Conservation (phyloP, 2,113 vertebrate species). For the Erythrolamprus reginae region DNA sequence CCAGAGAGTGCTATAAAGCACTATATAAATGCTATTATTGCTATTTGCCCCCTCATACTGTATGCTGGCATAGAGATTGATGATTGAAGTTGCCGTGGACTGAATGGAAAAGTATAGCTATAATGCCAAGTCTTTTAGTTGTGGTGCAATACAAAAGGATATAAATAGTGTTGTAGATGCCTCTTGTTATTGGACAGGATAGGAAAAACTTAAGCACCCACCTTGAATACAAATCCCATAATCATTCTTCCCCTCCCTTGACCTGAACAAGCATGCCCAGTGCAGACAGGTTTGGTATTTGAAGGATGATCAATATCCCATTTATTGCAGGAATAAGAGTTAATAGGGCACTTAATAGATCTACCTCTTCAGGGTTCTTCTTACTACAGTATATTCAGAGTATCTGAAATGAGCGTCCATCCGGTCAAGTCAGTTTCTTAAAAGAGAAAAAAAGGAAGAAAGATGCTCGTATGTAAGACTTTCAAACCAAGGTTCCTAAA, state of each 20-base stretch:
- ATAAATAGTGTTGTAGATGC: not conserved
- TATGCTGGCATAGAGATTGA: not conserved
- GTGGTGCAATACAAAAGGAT: not conserved
- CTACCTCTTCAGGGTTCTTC: not conserved
- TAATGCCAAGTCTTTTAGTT: not conserved
- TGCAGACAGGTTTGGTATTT: not conserved
- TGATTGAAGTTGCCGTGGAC: not conserved
- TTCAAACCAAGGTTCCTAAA: not conserved
- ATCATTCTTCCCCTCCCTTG: not conserved
- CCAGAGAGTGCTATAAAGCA: not conserved
- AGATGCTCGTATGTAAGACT: not conserved
- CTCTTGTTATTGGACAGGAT: not conserved
- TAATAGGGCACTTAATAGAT: not conserved
- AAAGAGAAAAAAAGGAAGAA: not conserved
- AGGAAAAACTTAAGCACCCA: not conserved
- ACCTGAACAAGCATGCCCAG: not conserved
- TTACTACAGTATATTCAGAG: not conserved
- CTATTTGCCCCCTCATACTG: not conserved
- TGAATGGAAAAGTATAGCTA: not conserved
- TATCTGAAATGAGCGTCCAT: not conserved
- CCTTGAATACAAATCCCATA: not conserved
- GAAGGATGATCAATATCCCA: not conserved
- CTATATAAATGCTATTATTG: not conserved
- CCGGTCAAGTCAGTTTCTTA: not conserved
- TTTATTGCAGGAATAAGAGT: constrained; percentile 5